Base-by-base conservation (phyloP, 2,113 vertebrate genomes). In the Alectura lathami region DNA sequence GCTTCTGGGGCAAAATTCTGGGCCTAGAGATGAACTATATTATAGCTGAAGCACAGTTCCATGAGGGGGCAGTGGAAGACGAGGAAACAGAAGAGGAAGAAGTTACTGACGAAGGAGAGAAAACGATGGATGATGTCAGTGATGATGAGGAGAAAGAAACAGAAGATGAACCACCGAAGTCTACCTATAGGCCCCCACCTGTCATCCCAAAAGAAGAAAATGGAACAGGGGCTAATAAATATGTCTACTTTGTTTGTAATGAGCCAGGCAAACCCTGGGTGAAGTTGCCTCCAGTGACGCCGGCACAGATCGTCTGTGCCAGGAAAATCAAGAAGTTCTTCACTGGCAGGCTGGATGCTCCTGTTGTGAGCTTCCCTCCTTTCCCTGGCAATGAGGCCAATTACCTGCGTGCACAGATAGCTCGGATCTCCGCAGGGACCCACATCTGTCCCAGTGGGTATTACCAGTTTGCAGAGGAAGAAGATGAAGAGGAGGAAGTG, bases 1-100 rank as follows among this genome's bases (percentile, higher is more conserved):
- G 98, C 54, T 98, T 99, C 91, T 99, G 99, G 99, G 99, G 99
- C 15, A 99, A 99, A 94, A 98, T 99, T 83, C 88, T 99, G 81
- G 99, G 99, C 24, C 96, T 95, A 36, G 96, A 98, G 79, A 97
- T 94, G 92, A 99, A 98, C 97, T 99, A 99, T 38, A 97, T 99
- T 73, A 86, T 99, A 70, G 99, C 99, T 38, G 99, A 99, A 97
- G 98, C 97, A 38, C 98, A 99, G 78, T 98, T 97, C 78, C 96
- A 91, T 38, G 99, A 99, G 16, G 98, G 98, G 13, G 98, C 98
- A 78, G n/a, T n/a, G n/a, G 98, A 98, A 34, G 98, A 98, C 17
- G 98, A 98, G 36, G 98, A 99, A 68, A 77, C 93, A 21, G 98
- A 82, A 45, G 60, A 88, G 4, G 98, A 98, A 72, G 97, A 94